Base-by-base conservation (phyloP, 2,113 vertebrate species). In the Colaptes auratus region DNA sequence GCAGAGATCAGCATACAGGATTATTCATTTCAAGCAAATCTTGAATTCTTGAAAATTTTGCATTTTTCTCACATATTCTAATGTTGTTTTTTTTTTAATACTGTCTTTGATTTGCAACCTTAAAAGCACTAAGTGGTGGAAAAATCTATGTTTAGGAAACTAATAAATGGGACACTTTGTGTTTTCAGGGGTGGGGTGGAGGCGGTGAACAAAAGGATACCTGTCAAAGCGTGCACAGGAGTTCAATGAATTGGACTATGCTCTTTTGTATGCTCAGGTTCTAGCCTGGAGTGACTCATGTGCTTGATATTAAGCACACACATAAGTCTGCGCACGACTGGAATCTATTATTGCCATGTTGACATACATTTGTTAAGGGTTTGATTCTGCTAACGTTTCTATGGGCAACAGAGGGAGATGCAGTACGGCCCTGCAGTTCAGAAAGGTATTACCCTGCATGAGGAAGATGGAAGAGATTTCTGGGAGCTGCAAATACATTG, bases 211-310 rank as follows among this genome's bases (percentile, higher is more conserved):
- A 72, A 89, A 93, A 95, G 88, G 69, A 94, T 96, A 95, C 94
- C 94, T 95, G 90, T 95, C 69, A 97, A 92, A 89, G 46, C 64
- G 28, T 81, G 89, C 36, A 64, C 42, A 88, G 72, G 61, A 65
- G 30, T 94, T 94, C 88, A 96, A 16, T 92, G 82, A 72, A 18
- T 20, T 74, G 76, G 92, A 78, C 90, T 95, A 27, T 95, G 88
- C 79, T 95, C 95, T 87, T 97, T 96, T 92, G 92, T 95, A 93
- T 93, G 91, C 92, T 97, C 95, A 96, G 83, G 88, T 97, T 96
- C 95, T 96, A 96, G 94, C 94, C 95, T 90, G 95, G 93, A 97
- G 95, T 95, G 90, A 97, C 90, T 96, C 95, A 95, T 91, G 90
- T 96, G 96, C 95, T 97, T 95, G 91, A 88, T 88, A 96, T 97